Evolutionary conservation across 2,888 invertebrate species (phyloP).

Genomic region (Epistrophe eligans): DNA sequence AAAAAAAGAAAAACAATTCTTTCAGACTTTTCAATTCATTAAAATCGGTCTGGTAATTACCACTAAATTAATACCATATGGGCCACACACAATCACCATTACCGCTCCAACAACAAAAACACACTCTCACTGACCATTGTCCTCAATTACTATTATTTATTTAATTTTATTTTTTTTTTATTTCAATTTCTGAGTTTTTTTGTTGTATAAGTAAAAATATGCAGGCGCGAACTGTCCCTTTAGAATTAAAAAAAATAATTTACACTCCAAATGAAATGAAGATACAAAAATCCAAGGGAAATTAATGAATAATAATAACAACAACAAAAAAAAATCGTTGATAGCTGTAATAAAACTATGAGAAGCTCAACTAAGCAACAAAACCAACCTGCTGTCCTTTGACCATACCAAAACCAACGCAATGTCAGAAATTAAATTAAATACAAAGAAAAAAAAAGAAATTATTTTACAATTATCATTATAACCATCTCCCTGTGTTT

Average conservation of each 20-base stretch:
- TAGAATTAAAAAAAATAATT: conserved; percentile 52
- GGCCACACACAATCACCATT: conserved; percentile 46
- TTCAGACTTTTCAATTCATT: conserved; percentile 74
- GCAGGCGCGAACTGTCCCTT: conserved; percentile 66
- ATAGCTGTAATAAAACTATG: conserved; percentile 53
- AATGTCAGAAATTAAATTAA: conserved; percentile 27
- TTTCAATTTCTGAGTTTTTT: conserved; percentile 50
- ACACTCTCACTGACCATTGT: conserved; percentile 49
- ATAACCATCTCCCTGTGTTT: conserved; percentile 53
- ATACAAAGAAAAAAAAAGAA: conserved; percentile 42
- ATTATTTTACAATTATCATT: conserved; percentile 71
- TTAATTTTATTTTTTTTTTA: conserved; percentile 7
- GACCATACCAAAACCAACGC: conserved; percentile 2
- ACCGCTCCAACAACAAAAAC: not conserved
- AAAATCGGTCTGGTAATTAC: conserved; percentile 76
- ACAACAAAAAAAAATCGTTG: conserved; percentile 4
- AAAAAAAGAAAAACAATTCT: conserved; percentile 44
- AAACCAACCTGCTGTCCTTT: conserved; percentile 63
- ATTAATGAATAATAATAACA: conserved; percentile 29
- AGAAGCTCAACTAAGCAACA: not conserved
- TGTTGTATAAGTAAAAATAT: conserved; percentile 3
- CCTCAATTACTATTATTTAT: conserved; percentile 49
- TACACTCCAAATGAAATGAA: conserved; percentile 73
- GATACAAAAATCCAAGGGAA: conserved; percentile 69
- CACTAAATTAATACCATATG: conserved; percentile 76